A percentile compares a stretch with the other conserved stretches of the same genome.
phyloP scores from a whole-genome alignment of 2,888 invertebrate species.

The Himalopsyche tibetana region DNA sequence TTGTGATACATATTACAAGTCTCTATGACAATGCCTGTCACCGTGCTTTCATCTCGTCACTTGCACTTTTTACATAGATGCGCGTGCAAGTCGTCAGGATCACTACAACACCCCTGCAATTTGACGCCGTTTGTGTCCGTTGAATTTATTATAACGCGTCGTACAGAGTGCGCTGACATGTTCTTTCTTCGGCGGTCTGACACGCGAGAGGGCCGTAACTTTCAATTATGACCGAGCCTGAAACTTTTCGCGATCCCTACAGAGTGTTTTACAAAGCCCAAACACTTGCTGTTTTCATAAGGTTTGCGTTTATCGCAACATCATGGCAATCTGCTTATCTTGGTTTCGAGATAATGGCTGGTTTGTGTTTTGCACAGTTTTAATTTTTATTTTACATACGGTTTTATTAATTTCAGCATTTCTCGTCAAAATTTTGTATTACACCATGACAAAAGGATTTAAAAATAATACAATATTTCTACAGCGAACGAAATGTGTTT shows the following conservation, averaged over 20 bases:
- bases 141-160: conserved; percentile 52
- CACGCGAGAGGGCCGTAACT: conserved; percentile 50
- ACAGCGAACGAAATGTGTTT: no score
- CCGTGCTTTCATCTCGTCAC: not conserved
- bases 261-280: not conserved
- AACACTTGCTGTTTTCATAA: no score
- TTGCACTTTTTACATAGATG: not conserved
- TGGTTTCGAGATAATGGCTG: no score
- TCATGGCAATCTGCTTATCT: no score
- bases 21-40: conserved; percentile 52
- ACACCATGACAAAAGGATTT: no score
- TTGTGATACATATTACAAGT: not conserved
- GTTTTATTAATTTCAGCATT: no score
- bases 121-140: conserved; percentile 48
- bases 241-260: not conserved
- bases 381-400: no score
- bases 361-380: no score
- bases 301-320: no score
- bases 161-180: conserved; percentile 3
- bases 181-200: conserved; percentile 39
- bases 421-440: no score
- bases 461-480: no score
- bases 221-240: conserved; percentile 54
- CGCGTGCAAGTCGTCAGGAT: not conserved
- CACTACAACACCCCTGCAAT: conserved; percentile 41